Conservation (phyloP, 2,888 invertebrate genomes). For the Leptopilina drosophilae region DNA sequence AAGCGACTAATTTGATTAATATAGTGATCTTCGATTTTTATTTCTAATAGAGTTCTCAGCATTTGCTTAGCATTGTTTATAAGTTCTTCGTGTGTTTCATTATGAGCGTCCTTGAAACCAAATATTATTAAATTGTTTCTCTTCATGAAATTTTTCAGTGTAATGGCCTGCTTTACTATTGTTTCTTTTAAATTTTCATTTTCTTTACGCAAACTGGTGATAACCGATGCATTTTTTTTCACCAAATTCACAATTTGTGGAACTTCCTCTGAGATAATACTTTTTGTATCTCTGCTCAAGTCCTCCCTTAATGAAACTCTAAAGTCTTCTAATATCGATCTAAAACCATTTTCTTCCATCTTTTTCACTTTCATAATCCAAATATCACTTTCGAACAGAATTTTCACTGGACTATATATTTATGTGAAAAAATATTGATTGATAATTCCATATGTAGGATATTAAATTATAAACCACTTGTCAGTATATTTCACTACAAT, state of each 20-base stretch:
- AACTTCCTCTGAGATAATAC: not conserved
- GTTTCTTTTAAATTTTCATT: not conserved
- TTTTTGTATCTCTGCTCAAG: not conserved
- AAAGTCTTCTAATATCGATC: not conserved
- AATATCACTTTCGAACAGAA: too few species aligned
- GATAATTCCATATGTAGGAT: too few species aligned
- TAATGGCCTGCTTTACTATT: not conserved
- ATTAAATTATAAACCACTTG: too few species aligned
- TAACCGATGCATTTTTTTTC: not conserved
- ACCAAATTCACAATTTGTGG: not conserved
- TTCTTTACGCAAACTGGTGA: not conserved
- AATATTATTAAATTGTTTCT: not conserved
- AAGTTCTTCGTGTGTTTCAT: not conserved
- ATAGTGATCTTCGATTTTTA: not conserved
- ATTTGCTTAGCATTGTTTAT: not conserved
- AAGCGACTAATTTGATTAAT: not conserved
- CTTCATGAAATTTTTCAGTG: not conserved
- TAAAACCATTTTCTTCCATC: not conserved
- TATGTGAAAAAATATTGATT: too few species aligned
- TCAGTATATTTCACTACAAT: too few species aligned
- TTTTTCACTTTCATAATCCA: not conserved
- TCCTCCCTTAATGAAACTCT: not conserved
- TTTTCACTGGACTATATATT: too few species aligned
- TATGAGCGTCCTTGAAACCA: not conserved
- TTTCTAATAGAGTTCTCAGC: not conserved